These are phyloP conservation scores for Helostoma temminkii DNA, from an alignment of 2,797 vertebrate genomes.

Conservation along the genomic window DNA sequence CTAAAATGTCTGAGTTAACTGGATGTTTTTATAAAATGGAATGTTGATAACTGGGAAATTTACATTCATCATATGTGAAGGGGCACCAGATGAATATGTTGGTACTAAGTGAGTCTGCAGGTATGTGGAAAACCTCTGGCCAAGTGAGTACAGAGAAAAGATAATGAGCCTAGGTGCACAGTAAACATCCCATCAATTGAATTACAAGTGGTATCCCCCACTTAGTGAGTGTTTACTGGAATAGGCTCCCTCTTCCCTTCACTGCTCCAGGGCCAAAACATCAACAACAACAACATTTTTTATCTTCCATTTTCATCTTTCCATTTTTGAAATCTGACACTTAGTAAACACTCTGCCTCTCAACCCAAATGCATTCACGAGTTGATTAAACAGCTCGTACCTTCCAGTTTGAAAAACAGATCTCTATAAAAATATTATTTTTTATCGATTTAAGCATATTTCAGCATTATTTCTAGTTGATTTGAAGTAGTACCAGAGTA, in stretches of 20 bases:
- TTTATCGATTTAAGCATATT: conserved; percentile 60
- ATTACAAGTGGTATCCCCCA: conserved; percentile 73
- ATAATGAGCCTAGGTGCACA: conserved; percentile 71
- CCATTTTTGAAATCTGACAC: conserved; percentile 63
- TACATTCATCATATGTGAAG: conserved; percentile 23
- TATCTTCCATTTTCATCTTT: conserved; percentile 33
- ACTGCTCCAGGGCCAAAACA: conserved; percentile 43
- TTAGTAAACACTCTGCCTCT: conserved; percentile 50
- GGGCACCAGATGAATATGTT: conserved; percentile 31
- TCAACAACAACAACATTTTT: conserved; percentile 42
- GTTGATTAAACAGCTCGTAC: conserved; percentile 41
- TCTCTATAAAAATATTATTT: conserved; percentile 68
- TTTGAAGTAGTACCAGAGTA: conserved; percentile 44
- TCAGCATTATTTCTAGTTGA: conserved; percentile 43
- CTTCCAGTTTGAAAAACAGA: conserved; percentile 48
- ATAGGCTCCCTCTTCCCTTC: conserved; percentile 52
- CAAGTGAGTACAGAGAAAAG: conserved; percentile 42
- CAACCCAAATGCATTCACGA: conserved; percentile 42
- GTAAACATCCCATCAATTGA: conserved; percentile 70
- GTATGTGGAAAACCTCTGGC: conserved; percentile 51
- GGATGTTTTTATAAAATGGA: conserved; percentile 60
- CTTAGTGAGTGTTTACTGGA: conserved; percentile 76
- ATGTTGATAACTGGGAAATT: conserved; percentile 41
- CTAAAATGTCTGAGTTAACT: conserved; percentile 34
- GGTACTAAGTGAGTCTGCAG: conserved; percentile 54